Base-by-base conservation (phyloP, 2,113 vertebrate genomes). In the Hypomesus transpacificus region DNA sequence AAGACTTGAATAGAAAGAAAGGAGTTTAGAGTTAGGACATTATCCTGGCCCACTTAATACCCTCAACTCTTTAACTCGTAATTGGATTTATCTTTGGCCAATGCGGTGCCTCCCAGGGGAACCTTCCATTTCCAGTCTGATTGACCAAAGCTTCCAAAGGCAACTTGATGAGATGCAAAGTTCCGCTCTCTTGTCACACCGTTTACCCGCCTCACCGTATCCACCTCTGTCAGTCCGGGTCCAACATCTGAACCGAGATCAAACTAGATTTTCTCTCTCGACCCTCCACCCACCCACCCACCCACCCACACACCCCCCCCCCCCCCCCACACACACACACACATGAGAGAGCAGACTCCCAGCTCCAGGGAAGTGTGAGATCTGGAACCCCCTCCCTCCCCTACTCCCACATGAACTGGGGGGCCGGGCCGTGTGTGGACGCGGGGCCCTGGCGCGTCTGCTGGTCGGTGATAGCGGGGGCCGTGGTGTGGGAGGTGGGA, bases 401-500 rank as follows among this genome's bases (percentile, higher is more conserved):
- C 28, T 26, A 58, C 58, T 21, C 28, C 11, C 31, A n/a, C 20
- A n/a, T 39, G 34, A 39, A 69, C 24, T 17, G 50, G 71, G 66
- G 46, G 68, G 17, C 66, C 67, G 60, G 57, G 53, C 14, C 62
- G 70, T 26, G 31, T 26, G 58, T 39, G 60, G 62, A 54, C 52
- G 58, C 34, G 61, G 46, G 28, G 14, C 9, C 13, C 60, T 8
- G 60, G 31, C 31, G 57, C 69, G 13, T 56, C 21, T 56, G 58
- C 68, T 24, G 67, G 53, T 56, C 22, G 17, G 26, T 28, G 22
- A 52, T 46, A 46, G 31, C n/a, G 39, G 65, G 31, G 39, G 39
- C 20, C 9, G 62, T 39, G 50, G 46, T 61, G 74, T 69, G 61
- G 66, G 75, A 77, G 81, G 75, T 77, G 75, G 74, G 66, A 82